These are phyloP conservation scores for Coluber constrictor DNA, from an alignment of 2,797 vertebrate genomes.

Conservation along the genomic window DNA sequence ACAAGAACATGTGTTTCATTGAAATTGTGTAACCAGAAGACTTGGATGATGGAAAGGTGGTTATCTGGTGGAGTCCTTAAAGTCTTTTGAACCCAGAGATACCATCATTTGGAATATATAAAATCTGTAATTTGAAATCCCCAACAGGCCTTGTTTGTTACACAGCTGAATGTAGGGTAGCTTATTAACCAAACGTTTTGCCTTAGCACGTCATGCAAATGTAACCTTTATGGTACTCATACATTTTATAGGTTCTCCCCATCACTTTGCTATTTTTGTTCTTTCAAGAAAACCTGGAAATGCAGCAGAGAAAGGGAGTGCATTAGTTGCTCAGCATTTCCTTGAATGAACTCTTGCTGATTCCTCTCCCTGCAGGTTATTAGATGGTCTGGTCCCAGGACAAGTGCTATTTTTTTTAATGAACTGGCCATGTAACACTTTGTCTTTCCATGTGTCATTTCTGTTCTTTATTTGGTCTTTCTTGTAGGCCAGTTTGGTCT, in stretches of 20 bases:
- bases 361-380: not conserved
- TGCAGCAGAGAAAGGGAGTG: not conserved
- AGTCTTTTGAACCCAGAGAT: not conserved
- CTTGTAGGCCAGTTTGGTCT: no score
- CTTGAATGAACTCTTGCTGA: not conserved
- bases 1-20: not conserved
- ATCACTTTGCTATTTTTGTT: not conserved
- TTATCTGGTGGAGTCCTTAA: not conserved
- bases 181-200: not conserved
- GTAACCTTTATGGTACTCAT: not conserved
- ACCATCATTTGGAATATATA: not conserved
- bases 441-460: no score
- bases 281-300: not conserved
- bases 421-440: no score
- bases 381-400: not conserved
- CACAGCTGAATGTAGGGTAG: not conserved
- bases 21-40: not conserved
- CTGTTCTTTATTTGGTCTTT: no score
- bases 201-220: not conserved
- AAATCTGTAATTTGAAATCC: not conserved
- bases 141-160: not conserved
- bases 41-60: not conserved
- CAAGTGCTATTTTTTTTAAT: not conserved
- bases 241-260: not conserved
- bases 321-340: not conserved